These are phyloP conservation scores for Coptodon bakossiorum DNA, from an alignment of 2,113 vertebrate genomes.

Conservation along the genomic window DNA sequence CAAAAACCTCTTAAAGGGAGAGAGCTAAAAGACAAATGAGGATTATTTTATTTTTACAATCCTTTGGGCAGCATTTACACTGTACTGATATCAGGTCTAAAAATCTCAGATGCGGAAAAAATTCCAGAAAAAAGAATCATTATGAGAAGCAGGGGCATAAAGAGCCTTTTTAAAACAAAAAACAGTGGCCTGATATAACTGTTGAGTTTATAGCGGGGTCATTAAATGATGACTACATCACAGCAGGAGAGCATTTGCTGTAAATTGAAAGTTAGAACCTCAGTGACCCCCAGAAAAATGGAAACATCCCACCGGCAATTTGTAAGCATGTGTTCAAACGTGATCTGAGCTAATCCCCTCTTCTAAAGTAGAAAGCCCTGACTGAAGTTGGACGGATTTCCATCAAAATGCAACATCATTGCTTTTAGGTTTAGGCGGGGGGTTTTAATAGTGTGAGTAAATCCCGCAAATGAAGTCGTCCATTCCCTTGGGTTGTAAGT, in stretches of 20 bases:
- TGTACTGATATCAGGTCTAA: not conserved
- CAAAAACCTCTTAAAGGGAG: not conserved
- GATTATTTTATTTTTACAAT: not conserved
- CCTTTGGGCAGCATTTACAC: not conserved
- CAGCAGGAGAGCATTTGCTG: not conserved
- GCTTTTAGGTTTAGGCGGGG: slow-evolving; percentile 4
- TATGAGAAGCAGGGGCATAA: not conserved
- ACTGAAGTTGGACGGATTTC: slow-evolving; percentile 42
- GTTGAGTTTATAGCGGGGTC: not conserved
- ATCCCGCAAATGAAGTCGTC: slow-evolving; percentile 42
- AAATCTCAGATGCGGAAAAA: not conserved
- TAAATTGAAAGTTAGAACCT: not conserved
- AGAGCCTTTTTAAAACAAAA: not conserved
- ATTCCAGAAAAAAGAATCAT: not conserved
- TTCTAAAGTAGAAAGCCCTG: not conserved
- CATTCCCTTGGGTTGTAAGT: slow-evolving; percentile 39
- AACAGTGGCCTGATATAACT: not conserved
- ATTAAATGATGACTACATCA: not conserved
- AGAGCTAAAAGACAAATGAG: not conserved
- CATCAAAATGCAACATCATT: slow-evolving; percentile 45
- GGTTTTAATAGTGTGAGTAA: slow-evolving; percentile 52
- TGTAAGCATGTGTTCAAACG: slow-evolving; percentile 30
- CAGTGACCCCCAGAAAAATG: slow-evolving; percentile 1
- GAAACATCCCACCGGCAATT: slow-evolving; percentile 38
- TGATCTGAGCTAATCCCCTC: slow-evolving; percentile 4